Evolutionary conservation across 2,113 vertebrate genomes (phyloP), one percentile per base, ranked within the genome.

Genomic region (Pterophyllum scalare): DNA sequence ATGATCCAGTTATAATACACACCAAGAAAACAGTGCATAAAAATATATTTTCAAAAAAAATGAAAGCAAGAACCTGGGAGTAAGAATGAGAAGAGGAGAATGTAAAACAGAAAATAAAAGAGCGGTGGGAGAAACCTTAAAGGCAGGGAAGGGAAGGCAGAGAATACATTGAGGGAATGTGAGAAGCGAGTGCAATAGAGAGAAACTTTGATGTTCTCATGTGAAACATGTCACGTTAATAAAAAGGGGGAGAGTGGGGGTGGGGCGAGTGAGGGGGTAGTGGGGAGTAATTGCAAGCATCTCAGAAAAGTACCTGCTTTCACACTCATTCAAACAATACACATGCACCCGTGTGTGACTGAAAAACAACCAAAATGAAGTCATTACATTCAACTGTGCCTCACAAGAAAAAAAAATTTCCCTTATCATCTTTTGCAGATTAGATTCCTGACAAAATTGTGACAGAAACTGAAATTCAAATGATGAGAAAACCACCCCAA

Each of bases 191-290:
- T 43, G 59, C 49, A 61, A 56, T n/a, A 57, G 59, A 80, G 75
- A 67, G 78, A 81, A 78, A 88, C 78, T 86, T 87, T 88, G 65
- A 90, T 87, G 83, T 81, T 75, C 13, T 77, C 4, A 8, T 62
- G 83, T 85, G 79, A 87, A 90, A 82, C 75, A 77, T 87, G 75
- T 87, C 87, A 88, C 17, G 61, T 79, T 70, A 77, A 82, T 80
- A 87, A 80, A 60, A 61, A 79, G 64, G 40, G 22, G 64, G 26
- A 38, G 38, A 5, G 5, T 49, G 46, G 22, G 40, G 22, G 35
- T 38, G 43, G 40, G 40, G 40, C 12, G 13, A 11, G 17, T 24
- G 52, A 24, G 43, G 26, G 20, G 67, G 26, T 20, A 20, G 65
- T 40, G 22, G n/a, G 52, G 58, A 33, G 80, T 88, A 86, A 87